Conservation (phyloP, 2,797 vertebrate genomes). For the Acropternis orthonyx region DNA sequence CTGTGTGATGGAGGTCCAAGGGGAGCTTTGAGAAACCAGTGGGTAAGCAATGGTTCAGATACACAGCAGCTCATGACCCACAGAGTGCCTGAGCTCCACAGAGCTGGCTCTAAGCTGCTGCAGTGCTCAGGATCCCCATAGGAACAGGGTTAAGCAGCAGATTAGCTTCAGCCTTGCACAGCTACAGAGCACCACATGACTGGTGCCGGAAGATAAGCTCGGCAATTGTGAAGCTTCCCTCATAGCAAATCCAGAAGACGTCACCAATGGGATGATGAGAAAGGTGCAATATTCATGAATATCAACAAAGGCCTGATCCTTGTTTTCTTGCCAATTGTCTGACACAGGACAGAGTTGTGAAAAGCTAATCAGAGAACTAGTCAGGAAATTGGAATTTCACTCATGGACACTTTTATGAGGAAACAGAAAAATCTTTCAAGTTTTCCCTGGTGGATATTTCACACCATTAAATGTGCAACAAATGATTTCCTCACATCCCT, state of each 20-base stretch:
- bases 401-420: background rate
- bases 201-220: conserved; percentile 32
- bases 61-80: fast-evolving
- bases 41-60: background rate
- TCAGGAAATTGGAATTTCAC: conserved; percentile 27
- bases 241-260: background rate
- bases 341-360: background rate
- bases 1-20: background rate
- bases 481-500: background rate
- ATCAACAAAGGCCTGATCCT: background rate
- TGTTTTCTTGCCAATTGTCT: background rate
- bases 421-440: conserved; percentile 9
- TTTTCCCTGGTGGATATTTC: conserved; percentile 17
- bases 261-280: background rate
- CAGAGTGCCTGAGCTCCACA: background rate
- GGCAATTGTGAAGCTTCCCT: background rate
- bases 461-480: conserved; percentile 14
- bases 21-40: background rate
- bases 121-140: background rate
- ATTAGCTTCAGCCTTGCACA: background rate
- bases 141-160: conserved; percentile 11
- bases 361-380: conserved; percentile 4
- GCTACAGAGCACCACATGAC: background rate
- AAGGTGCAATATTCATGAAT: background rate
- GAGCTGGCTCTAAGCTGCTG: background rate